Percentiles rank a stretch among this genome's conserved stretches.
These are phyloP conservation scores for Atta colombica DNA, from an alignment of 1,140 invertebrate genomes.

Conservation along the genomic window DNA sequence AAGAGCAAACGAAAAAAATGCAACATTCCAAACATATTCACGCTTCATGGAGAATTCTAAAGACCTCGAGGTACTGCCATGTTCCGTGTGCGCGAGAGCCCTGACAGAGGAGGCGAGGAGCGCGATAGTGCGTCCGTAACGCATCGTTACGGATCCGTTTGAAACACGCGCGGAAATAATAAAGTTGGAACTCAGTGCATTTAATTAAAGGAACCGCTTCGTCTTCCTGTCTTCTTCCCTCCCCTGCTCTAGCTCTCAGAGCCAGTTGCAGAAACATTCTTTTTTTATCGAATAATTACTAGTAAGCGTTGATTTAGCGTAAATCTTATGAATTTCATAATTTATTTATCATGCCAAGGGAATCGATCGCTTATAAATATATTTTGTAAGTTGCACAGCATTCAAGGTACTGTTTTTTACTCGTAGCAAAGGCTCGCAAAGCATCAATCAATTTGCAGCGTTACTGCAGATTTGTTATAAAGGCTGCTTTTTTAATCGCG, in stretches of 20 bases:
- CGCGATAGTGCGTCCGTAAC: slow-evolving; percentile 44
- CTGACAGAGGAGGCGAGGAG: not conserved
- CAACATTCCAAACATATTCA: slow-evolving; percentile 82
- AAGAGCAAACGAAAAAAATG: slow-evolving; percentile 73
- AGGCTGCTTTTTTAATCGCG: slow-evolving; percentile 20
- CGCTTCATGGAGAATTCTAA: slow-evolving; percentile 67
- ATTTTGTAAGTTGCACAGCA: not conserved
- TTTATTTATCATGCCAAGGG: not conserved
- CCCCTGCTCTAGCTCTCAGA: not conserved
- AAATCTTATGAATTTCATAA: slow-evolving; percentile 5
- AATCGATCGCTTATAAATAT: slow-evolving; percentile 16
- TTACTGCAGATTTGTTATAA: slow-evolving; percentile 40
- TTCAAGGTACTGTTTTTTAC: not conserved
- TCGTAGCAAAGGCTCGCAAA: not conserved
- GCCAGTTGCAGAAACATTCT: slow-evolving; percentile 34
- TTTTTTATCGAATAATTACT: not conserved
- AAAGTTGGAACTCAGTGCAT: slow-evolving; percentile 43
- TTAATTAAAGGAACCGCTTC: slow-evolving; percentile 60
- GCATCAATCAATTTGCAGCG: slow-evolving; percentile 26
- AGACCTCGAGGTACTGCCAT: slow-evolving; percentile 69
- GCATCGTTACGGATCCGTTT: slow-evolving; percentile 11
- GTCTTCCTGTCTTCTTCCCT: not conserved
- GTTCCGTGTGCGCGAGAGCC: slow-evolving; percentile 58
- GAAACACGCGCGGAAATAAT: slow-evolving; percentile 34
- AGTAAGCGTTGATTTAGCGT: not conserved